Base-by-base conservation (phyloP, 2,113 vertebrate genomes). In the Nothocercus julius region DNA sequence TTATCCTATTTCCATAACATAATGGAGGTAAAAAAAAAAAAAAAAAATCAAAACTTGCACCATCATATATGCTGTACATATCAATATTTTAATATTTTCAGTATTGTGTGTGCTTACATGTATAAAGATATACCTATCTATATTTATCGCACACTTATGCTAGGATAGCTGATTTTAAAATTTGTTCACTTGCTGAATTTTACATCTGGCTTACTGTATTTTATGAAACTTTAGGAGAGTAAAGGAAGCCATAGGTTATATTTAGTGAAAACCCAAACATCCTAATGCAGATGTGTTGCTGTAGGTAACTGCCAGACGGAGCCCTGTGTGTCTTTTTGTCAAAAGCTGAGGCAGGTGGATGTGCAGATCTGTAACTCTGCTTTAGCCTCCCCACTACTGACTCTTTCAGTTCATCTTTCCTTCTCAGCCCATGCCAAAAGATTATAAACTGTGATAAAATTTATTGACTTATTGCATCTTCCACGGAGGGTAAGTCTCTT, bases 401-500 rank as follows among this genome's bases (percentile, higher is more conserved):
- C 73, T 76, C 70, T 58, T 81, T 92, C 86, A 77, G 54, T 85
- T 95, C 87, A 92, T 93, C 87, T 90, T 89, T 89, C 69, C 76
- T 68, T 79, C 95, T 78, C 77, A 84, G 38, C 44, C 86, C 69
- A 80, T 68, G 78, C 83, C 91, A 79, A 32, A 82, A 91, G 82
- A 92, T 93, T 93, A 82, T 91, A 96, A 88, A 63, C 24, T 28
- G 79, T 93, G 88, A 93, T 96, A 77, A 93, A 95, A 97, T 97
- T 88, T 96, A 97, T 94, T 97, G 97, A 92, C 90, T 95, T 76
- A 22, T 87, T 88, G 85, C 67, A 92, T 92, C 89, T 73, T 96
- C 88, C 82, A 85, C 64, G 85, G 90, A 95, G 85, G 86, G 73
- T 22, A 90, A 91, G 69, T 69, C 79, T 68, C 74, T 93, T 87